These are phyloP conservation scores for Eustalomyia histrio DNA, from an alignment of 2,888 invertebrate genomes.

Conservation along the genomic window DNA sequence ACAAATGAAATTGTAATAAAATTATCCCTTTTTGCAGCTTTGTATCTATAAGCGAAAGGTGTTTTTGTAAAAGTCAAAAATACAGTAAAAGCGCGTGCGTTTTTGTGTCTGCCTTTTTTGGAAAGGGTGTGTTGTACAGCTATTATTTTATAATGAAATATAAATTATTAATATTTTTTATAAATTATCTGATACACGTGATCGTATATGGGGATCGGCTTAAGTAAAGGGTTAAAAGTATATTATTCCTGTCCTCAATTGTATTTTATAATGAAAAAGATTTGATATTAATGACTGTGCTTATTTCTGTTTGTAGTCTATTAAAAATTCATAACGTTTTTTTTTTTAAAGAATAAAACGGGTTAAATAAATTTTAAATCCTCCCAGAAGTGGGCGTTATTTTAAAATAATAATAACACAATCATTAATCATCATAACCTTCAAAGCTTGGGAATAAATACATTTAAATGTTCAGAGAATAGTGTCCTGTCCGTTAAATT, in stretches of 20 bases:
- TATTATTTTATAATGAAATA: background rate
- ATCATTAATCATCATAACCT: conserved; percentile 54
- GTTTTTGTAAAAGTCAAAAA: conserved; percentile 1
- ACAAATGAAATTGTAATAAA: conserved; percentile 5
- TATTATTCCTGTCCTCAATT: conserved; percentile 66
- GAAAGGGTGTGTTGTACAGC: conserved; percentile 40
- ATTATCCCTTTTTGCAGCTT: conserved; percentile 20
- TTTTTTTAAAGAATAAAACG: conserved; percentile 24
- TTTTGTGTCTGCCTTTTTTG: background rate
- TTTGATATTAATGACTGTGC: conserved; percentile 52
- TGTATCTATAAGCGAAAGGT: conserved; percentile 33
- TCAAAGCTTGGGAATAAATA: background rate
- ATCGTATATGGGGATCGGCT: conserved; percentile 48
- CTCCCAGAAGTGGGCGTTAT: conserved; percentile 61
- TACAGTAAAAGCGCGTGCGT: background rate
- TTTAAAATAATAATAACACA: conserved; percentile 2
- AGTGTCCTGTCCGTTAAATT: background rate
- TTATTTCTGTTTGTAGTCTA: conserved; percentile 46
- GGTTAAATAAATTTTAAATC: conserved; percentile 33
- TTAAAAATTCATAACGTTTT: conserved; percentile 66
- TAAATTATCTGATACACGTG: conserved; percentile 54
- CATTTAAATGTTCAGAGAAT: background rate
- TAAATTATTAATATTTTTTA: conserved; percentile 1
- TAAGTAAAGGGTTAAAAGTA: conserved; percentile 54
- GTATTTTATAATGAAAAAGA: conserved; percentile 46